Base-by-base conservation (phyloP, 2,888 invertebrate species). In the Hirtodrosophila cameraria region DNA sequence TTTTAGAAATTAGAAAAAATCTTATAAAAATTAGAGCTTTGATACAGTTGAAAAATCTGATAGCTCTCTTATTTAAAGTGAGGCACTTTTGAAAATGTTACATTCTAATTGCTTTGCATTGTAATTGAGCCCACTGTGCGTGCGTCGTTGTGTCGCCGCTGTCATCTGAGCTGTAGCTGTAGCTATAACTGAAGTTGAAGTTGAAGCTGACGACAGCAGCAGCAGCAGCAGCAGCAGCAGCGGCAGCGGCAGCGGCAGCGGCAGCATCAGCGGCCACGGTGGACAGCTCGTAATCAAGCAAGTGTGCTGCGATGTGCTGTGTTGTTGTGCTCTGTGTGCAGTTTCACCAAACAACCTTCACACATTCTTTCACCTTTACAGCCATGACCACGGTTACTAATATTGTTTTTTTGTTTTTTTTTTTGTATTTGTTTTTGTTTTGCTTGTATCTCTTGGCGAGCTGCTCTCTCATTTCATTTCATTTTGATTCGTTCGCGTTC, bases 351-450 rank as follows among this genome's bases (percentile, higher is more conserved):
- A 89, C 88, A 89, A 88, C 89, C 89, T 89, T 89, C 89, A 89
- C 89, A 88, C 89, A 88, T 89, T 88, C 89, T 86, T 88, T 89
- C 87, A 87, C 87, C 88, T 88, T 89, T 82, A 85, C 82, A 88
- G 84, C 89, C 89, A 89, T 89, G 89, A 89, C 89, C 89, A 89
- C 86, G 83, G 89, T 87, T 89, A 89, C 89, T 88, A 85, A 88
- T 77, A n/a, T n/a, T n/a, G n/a, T n/a, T n/a, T 87, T 84, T 75
- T 63, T 63, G 45, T 43, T 63, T 38, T n/a, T n/a, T n/a, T n/a
- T n/a, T n/a, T n/a, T n/a, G n/a, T n/a, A n/a, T n/a, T n/a, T n/a
- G n/a, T n/a, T n/a, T n/a, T n/a, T n/a, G n/a, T n/a, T n/a, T n/a
- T n/a, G n/a, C n/a, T n/a, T n/a, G n/a, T n/a, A n/a, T n/a, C n/a